These are phyloP conservation scores for Premnoplex brunnescens DNA, from an alignment of 2,797 vertebrate species.

Conservation along the genomic window DNA sequence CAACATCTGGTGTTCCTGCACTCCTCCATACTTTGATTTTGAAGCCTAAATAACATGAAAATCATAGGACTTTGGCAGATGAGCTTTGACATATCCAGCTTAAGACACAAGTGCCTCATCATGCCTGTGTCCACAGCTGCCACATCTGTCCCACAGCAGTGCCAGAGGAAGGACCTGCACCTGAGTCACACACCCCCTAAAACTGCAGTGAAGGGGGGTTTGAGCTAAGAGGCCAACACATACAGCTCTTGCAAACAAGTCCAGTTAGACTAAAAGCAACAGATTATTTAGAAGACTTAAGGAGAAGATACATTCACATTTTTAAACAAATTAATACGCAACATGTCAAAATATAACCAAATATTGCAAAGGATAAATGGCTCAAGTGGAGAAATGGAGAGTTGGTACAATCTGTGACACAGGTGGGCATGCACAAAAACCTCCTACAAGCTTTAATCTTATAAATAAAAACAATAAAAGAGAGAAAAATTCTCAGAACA, in stretches of 20 bases:
- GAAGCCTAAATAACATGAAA: background rate
- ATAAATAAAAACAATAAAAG: background rate
- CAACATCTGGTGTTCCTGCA: background rate
- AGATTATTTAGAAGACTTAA: background rate
- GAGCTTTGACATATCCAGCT: background rate
- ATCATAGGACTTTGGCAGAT: background rate
- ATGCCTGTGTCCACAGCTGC: background rate
- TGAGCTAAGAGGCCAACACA: background rate
- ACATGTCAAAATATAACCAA: background rate
- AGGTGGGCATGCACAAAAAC: background rate
- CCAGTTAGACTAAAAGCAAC: background rate
- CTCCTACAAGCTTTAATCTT: background rate
- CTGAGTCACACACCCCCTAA: accelerated
- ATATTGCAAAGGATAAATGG: background rate
- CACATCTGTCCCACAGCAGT: background rate
- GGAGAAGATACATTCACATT: background rate
- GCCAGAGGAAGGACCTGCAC: background rate
- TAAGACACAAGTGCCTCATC: background rate
- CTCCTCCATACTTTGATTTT: background rate
- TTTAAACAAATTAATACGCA: background rate
- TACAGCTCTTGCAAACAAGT: background rate
- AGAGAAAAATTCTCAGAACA: background rate
- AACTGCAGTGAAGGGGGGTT: background rate
- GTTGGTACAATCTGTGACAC: background rate
- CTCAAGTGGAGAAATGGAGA: background rate